These are phyloP conservation scores for Lonchura striata DNA, from an alignment of 2,113 vertebrate species.

Conservation along the genomic window DNA sequence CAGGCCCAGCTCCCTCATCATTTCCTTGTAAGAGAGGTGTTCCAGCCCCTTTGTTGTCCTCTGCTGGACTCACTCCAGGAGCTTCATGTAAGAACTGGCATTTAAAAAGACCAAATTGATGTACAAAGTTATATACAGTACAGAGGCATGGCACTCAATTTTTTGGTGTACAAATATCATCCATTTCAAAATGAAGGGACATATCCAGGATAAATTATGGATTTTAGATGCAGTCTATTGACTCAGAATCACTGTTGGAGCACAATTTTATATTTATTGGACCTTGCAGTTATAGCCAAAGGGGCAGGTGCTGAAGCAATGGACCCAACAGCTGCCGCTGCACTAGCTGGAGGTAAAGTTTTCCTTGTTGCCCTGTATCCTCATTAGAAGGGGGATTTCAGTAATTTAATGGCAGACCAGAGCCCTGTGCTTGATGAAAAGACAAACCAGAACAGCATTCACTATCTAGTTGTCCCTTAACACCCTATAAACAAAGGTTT, in stretches of 20 bases:
- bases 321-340: fast-evolving
- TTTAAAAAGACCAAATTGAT: not conserved
- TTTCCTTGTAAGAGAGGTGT: not conserved
- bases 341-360: not conserved
- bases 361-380: not conserved
- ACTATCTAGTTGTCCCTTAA: not conserved
- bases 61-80: not conserved
- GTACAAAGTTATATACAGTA: not conserved
- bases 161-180: not conserved
- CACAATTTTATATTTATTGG: not conserved
- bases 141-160: not conserved
- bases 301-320: not conserved
- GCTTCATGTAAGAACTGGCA: not conserved
- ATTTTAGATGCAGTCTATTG: not conserved
- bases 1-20: not conserved
- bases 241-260: not conserved
- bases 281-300: not conserved
- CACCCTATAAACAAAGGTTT: not conserved
- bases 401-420: not conserved
- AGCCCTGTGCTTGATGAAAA: not conserved
- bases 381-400: not conserved
- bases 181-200: not conserved
- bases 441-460: not conserved
- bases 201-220: not conserved
- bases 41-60: not conserved